Percentiles rank a stretch among this genome's conserved stretches.
Evolutionary conservation across 2,888 invertebrate species (phyloP).

Genomic region (Pammene fasciana): DNA sequence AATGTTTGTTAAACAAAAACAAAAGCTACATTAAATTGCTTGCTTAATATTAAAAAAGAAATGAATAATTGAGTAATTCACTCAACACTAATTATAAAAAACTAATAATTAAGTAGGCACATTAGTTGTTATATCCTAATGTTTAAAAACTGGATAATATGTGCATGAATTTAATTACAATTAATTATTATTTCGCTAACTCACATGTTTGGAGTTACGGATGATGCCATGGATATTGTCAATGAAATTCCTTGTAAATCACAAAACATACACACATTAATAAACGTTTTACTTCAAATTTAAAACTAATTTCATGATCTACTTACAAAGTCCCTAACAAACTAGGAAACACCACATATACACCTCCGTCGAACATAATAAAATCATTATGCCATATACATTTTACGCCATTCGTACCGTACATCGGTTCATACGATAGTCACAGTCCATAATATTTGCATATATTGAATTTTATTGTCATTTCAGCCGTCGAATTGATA

Average conservation of each 20-base stretch:
- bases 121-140: too few species aligned
- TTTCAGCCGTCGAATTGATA: slow-evolving; percentile 12
- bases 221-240: too few species aligned
- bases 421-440: slow-evolving; percentile 4
- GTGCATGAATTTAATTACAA: too few species aligned
- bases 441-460: slow-evolving; percentile 12
- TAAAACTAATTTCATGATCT: too few species aligned
- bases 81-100: too few species aligned
- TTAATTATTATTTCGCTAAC: background rate
- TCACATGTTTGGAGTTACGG: background rate
- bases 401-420: slow-evolving; percentile 2
- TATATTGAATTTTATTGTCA: slow-evolving; percentile 28
- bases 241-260: too few species aligned
- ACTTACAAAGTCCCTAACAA: too few species aligned
- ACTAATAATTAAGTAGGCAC: too few species aligned
- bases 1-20: too few species aligned
- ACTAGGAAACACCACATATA: background rate
- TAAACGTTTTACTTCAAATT: too few species aligned
- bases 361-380: background rate
- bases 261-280: too few species aligned
- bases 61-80: background rate
- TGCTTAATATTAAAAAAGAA: background rate
- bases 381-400: background rate
- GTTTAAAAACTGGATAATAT: too few species aligned
- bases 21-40: background rate